Conservation (phyloP, 2,888 invertebrate genomes). For the Pocota personata region DNA sequence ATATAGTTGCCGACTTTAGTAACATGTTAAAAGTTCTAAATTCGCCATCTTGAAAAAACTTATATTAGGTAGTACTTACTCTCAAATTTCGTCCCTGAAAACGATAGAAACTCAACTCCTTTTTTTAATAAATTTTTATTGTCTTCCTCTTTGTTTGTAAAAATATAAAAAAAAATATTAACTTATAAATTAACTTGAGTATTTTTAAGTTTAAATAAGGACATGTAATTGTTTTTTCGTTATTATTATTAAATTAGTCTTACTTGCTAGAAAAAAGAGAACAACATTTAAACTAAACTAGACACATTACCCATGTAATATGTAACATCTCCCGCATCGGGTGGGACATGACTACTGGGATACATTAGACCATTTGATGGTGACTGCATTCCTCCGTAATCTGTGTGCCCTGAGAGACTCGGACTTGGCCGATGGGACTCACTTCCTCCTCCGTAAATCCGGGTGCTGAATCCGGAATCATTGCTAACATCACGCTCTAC, state of each 20-base stretch:
- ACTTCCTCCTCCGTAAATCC: constrained; percentile 88
- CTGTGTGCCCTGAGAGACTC: constrained; percentile 85
- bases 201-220: constrained; percentile 48
- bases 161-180: constrained; percentile 9
- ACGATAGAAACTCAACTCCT: background rate
- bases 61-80: too few relatives aligned
- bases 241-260: constrained; percentile 48
- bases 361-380: constrained; percentile 60
- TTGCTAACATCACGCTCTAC: constrained; percentile 88
- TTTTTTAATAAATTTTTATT: constrained; percentile 42
- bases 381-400: constrained; percentile 66
- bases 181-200: constrained; percentile 32
- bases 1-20: too few relatives aligned
- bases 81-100: too few relatives aligned
- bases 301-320: constrained; percentile 83
- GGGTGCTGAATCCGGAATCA: constrained; percentile 93
- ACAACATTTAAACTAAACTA: constrained; percentile 85
- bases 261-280: constrained; percentile 57
- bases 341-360: constrained; percentile 43
- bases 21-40: too few relatives aligned
- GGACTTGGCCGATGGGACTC: constrained; percentile 90
- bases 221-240: constrained; percentile 10
- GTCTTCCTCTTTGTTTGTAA: constrained; percentile 26
- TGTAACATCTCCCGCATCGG: constrained; percentile 63
- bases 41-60: too few relatives aligned